These are phyloP conservation scores for Sciaenops ocellatus DNA, from an alignment of 2,797 vertebrate species.

Conservation along the genomic window DNA sequence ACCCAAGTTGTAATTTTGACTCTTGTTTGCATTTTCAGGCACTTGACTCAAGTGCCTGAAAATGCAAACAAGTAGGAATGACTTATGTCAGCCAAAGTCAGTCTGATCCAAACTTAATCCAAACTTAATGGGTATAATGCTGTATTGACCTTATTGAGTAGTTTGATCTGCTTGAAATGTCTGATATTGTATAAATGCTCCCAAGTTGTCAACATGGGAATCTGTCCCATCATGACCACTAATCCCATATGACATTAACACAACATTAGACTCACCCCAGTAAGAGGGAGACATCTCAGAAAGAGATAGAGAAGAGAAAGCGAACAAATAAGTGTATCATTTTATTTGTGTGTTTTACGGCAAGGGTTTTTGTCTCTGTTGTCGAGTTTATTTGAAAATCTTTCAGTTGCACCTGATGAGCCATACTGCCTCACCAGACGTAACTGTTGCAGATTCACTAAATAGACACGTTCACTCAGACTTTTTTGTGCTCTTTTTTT, in stretches of 20 bases:
- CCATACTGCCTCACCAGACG: conserved; percentile 34
- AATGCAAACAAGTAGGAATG: background rate
- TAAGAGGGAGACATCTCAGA: background rate
- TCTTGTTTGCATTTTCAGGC: no score
- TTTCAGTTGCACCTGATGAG: conserved; percentile 13
- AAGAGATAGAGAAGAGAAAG: no score
- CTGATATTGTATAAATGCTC: background rate
- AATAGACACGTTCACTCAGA: conserved; percentile 27
- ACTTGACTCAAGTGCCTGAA: background rate
- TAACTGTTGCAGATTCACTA: conserved; percentile 33
- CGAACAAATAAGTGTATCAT: background rate
- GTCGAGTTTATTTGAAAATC: background rate
- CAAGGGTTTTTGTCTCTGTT: background rate
- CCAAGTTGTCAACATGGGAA: background rate
- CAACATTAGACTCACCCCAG: background rate
- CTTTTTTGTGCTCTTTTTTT: conserved; percentile 20
- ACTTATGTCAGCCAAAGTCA: background rate
- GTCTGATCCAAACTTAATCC: no score
- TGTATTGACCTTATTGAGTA: background rate
- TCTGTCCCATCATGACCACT: background rate
- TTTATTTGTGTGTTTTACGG: background rate
- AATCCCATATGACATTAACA: background rate
- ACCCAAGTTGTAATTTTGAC: background rate
- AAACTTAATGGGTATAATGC: background rate
- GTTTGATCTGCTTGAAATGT: background rate